Conservation (phyloP, 2,797 vertebrate genomes). For the Sandelia bainsii region DNA sequence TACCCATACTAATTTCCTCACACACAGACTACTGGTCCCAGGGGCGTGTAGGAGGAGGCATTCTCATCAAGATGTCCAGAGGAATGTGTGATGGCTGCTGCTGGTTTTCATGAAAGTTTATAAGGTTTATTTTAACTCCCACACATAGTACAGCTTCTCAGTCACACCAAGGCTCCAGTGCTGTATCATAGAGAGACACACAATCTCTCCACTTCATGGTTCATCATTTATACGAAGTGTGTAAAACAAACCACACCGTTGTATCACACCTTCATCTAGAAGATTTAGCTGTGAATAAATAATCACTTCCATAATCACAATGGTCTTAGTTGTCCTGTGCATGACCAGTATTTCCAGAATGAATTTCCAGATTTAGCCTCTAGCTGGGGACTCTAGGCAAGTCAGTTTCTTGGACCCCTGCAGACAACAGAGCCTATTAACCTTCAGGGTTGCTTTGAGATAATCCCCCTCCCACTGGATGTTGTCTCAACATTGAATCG, state of each 20-base stretch:
- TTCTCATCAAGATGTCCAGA: conserved; percentile 41
- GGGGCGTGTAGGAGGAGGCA: conserved; percentile 30
- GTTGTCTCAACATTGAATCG: conserved; percentile 47
- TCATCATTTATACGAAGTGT: neutral
- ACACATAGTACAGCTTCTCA: conserved; percentile 50
- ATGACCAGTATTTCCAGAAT: conserved; percentile 26
- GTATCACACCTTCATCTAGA: neutral
- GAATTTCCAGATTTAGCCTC: conserved; percentile 29
- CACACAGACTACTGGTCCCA: conserved; percentile 24
- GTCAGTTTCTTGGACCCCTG: conserved; percentile 31
- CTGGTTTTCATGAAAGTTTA: conserved; percentile 64
- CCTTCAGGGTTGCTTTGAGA: conserved; percentile 28
- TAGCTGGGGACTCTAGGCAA: conserved; percentile 35
- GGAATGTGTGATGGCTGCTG: conserved; percentile 64
- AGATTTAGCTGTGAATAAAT: neutral
- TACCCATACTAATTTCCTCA: conserved; percentile 25
- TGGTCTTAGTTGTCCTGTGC: conserved; percentile 9
- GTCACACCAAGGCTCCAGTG: conserved; percentile 32
- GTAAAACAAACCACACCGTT: too few relatives aligned
- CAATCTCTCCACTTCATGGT: neutral
- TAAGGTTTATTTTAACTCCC: conserved; percentile 76
- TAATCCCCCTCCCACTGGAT: conserved; percentile 39
- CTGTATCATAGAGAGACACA: conserved; percentile 8
- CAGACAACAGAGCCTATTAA: conserved; percentile 47
- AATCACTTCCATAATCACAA: neutral